Percentiles rank a stretch among this genome's conserved stretches.
phyloP scores from a whole-genome alignment of 2,797 vertebrate species.

The Gymnoscopelus braueri region DNA sequence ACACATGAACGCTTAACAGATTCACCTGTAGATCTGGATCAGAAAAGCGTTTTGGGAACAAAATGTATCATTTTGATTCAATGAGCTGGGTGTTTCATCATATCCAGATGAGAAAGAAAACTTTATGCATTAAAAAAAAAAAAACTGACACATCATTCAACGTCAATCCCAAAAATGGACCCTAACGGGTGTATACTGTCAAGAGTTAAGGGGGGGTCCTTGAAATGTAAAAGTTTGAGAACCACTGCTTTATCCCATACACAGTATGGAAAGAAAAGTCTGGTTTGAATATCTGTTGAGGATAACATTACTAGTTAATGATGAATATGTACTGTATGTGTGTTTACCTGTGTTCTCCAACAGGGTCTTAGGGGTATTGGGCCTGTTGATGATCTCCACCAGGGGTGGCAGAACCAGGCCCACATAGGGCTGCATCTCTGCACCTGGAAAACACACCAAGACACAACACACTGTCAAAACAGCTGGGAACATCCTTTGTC shows the following conservation, averaged over 20 bases:
- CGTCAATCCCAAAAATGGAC: no score
- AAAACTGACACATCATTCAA: no score
- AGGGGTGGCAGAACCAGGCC: conserved; percentile 91
- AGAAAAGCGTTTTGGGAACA: neutral
- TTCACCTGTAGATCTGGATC: neutral
- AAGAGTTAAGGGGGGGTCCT: no score
- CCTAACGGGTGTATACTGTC: no score
- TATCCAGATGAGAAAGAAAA: conserved; percentile 13
- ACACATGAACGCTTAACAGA: neutral
- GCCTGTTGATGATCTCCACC: conserved; percentile 95
- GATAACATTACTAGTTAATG: neutral
- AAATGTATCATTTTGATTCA: conserved; percentile 12
- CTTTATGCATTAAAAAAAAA: no score
- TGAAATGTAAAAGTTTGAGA: no score
- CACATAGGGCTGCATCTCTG: conserved; percentile 96
- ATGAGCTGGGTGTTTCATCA: conserved; percentile 30
- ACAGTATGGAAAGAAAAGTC: conserved; percentile 10
- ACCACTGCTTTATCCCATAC: neutral
- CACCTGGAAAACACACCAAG: conserved; percentile 73
- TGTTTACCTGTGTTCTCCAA: conserved; percentile 92
- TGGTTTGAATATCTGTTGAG: conserved; percentile 40
- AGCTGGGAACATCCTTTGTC: neutral
- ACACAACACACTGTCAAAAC: neutral
- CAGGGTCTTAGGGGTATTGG: conserved; percentile 94
- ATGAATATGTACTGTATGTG: neutral